phyloP scores from a whole-genome alignment of 2,797 vertebrate species.

The Hipposideros larvatus region DNA sequence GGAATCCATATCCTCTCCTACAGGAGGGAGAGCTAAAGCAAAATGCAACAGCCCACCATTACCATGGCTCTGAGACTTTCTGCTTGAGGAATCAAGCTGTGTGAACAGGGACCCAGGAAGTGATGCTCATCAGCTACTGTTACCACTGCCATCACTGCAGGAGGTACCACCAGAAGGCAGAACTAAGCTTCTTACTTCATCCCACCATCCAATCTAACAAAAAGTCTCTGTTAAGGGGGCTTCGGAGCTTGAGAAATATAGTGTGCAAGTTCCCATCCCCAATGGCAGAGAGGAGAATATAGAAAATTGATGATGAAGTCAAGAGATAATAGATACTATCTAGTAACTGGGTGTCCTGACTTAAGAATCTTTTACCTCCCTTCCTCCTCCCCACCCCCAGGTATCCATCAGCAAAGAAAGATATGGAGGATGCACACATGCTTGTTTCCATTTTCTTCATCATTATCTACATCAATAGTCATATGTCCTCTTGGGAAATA shows the following conservation, averaged over 20 bases:
- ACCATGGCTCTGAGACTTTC: neutral
- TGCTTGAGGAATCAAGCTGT: neutral
- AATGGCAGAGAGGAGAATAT: neutral
- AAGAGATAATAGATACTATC: neutral
- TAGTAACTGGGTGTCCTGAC: neutral
- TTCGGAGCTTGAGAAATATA: neutral
- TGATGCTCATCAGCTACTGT: too few species aligned
- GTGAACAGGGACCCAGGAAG: neutral
- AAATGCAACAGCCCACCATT: neutral
- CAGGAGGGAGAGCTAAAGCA: neutral
- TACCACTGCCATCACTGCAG: accelerated
- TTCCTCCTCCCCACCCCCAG: neutral
- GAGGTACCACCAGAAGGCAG: neutral
- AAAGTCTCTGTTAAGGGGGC: neutral
- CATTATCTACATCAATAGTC: neutral
- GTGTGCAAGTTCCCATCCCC: neutral
- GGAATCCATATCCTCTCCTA: neutral
- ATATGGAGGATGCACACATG: neutral
- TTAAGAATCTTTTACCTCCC: neutral
- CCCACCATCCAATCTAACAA: neutral
- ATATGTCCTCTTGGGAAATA: neutral
- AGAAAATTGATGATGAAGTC: neutral
- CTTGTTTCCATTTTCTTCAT: neutral
- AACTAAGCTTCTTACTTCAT: neutral
- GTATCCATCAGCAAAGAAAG: neutral